Evolutionary conservation across 2,888 invertebrate species (phyloP).

Genomic region (Neuroscelio doddi): DNA sequence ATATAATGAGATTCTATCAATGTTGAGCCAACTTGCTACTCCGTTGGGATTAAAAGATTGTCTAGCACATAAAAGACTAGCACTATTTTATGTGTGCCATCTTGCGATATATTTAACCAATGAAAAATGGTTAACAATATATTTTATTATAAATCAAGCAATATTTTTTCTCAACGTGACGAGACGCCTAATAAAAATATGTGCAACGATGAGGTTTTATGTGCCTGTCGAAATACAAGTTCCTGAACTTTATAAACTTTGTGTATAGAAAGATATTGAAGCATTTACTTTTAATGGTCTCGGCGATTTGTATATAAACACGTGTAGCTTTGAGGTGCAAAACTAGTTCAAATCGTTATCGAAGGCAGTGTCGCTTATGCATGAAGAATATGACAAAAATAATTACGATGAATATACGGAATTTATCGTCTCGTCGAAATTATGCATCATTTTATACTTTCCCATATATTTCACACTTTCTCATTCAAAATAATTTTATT

Average conservation of each 20-base stretch:
- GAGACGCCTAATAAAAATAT: constrained; percentile 38
- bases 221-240: constrained; percentile 53
- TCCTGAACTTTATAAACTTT: constrained; percentile 50
- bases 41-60: background rate
- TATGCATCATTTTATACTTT: too few species aligned
- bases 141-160: too few species aligned
- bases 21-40: too few species aligned
- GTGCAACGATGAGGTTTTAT: constrained; percentile 36
- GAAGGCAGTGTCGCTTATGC: constrained; percentile 60
- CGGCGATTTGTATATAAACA: constrained; percentile 57
- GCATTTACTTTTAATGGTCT: constrained; percentile 52
- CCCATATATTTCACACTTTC: too few species aligned
- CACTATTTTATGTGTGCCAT: too few species aligned
- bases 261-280: constrained; percentile 40
- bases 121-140: constrained; percentile 13
- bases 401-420: constrained; percentile 9
- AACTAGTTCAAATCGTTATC: constrained; percentile 66
- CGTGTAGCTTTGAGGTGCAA: constrained; percentile 58
- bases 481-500: too few species aligned
- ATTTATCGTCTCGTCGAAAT: too few species aligned
- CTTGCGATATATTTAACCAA: too few species aligned
- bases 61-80: too few species aligned
- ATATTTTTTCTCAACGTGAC: constrained; percentile 28
- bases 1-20: too few species aligned
- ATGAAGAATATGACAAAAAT: constrained; percentile 37